Evolutionary conservation across 2,888 invertebrate species (phyloP), one percentile per base, ranked within the genome.

Genomic region (Timandra comae): DNA sequence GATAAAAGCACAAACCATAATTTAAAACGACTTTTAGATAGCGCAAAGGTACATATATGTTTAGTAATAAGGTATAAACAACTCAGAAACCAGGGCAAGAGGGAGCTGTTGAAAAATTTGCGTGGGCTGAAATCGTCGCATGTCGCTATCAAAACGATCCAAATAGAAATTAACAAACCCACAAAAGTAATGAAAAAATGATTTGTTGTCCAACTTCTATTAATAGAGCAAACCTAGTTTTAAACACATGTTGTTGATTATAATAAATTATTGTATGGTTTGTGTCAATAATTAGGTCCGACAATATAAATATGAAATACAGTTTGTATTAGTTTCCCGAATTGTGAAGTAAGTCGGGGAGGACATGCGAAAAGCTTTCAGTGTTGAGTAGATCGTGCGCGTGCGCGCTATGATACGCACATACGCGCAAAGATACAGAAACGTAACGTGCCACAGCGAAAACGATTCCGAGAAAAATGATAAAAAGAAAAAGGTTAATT

Each of bases 331-430:
- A 33, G 37, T 49, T 46, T 45, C 52, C 38, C 21, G 32, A 50
- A 52, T 53, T 56, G 48, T 53, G 56, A 54, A 58, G 42, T 57
- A 61, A 46, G 38, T 47, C 56, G 50, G 53, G 50, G 56, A 49
- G 53, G 46, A 56, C 52, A 60, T 61, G 49, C 50, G 49, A 53
- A 50, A 63, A 49, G 43, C 54, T 64, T 73, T 69, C 61, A 74
- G 78, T 65, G 62, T 61, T 57, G 52, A 63, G 59, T 57, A 52
- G 52, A 62, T 61, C 62, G 58, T 46, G 50, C 63, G 58, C 49
- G 39, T 56, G 61, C 43, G 42, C 46, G 52, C 35, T 44, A 62
- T 62, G 66, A 63, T 57, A 60, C 65, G 65, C 51, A 60, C 66
- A 46, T 56, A 55, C 54, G 70, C 56, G 50, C 56, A 52, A 23